Evolutionary conservation across 2,113 vertebrate genomes (phyloP), one percentile per base, ranked within the genome.

Genomic region (Halichoerus grypus): DNA sequence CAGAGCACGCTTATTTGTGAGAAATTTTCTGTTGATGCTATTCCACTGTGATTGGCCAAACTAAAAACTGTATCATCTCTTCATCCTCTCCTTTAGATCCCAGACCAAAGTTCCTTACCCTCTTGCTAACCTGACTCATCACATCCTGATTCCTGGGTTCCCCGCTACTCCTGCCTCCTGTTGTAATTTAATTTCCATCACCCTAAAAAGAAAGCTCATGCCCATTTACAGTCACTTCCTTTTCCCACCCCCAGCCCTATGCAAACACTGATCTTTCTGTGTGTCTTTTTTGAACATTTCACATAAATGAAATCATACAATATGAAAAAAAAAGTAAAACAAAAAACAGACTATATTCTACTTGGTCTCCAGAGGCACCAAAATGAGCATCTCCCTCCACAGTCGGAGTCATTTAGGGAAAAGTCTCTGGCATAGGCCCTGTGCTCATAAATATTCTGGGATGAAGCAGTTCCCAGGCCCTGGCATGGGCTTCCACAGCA

Each of bases 291-390:
- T 49, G 26, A 77, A 77, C 74, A 49, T 77, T 77, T 77, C 74
- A 31, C 42, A 77, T 77, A 76, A 76, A 76, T 76, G 15, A 77
- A 77, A 49, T 77, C 46, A 77, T 42, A 49, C 14, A 9, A 49
- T 31, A 49, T 49, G 42, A 0, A 42, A 46, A 49, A 67, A 65
- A 92, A 67, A 84, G 24, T 95, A 81, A 39, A 77, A 79, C 19
- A 77, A 80, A 97, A 97, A 96, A 96, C 36, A 65, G 91, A 42
- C 69, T 91, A 7, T 33, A 61, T 11, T 33, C 18, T 33, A 69
- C 88, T 61, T 95, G 94, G 69, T 10, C 51, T 81, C n/a, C 86
- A 84, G 81, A 53, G 61, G 3, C 24, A 69, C 0, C 93, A 26
- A 51, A 63, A 88, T 57, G 63, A 15, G 76, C 39, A 2, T 79